Base-by-base conservation (phyloP, 2,888 invertebrate species). In the Cantharis lateralis region DNA sequence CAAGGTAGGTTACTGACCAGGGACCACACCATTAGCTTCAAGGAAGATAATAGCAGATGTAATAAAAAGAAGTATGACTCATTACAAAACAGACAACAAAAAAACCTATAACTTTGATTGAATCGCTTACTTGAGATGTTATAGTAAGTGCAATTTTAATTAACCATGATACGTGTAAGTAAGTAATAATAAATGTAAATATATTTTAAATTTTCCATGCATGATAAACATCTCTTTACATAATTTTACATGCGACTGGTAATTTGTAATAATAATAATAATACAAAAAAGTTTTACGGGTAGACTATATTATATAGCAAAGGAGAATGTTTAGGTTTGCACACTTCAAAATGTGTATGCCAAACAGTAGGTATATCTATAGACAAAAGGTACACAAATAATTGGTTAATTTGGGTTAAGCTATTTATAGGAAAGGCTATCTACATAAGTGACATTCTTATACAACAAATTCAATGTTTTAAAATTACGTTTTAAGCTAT, bases 361-460 rank as follows among this genome's bases (percentile, higher is more conserved):
- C 48, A 48, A 48, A 48, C n/a, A n/a, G 48, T 48, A 48, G 32
- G 48, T 66, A 66, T 66, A 66, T 66, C 20, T 66, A 20, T 66
- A 24, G 24, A 66, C 64, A 66, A 66, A 66, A 24, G 18, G 64
- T 24, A 66, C 18, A 66, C 64, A 20, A 66, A 66, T 24, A 66
- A 66, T 66, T 66, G 24, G 64, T 66, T 66, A 66, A 66, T 66
- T 66, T 66, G 24, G 64, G 64, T 66, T 66, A 24, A 66, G 24
- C 64, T 66, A 66, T 66, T 66, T 66, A 66, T 66, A 66, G 64
- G 18, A 16, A 13, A 66, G 48, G 48, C 48, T 48, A 48, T 48
- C 48, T n/a, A 48, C 48, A 48, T 48, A 48, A 66, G 18, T 66
- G 64, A 20, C 64, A 20, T 20, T 18, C 64, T 16, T 66, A 66